These are phyloP conservation scores for Hirtodrosophila cameraria DNA, from an alignment of 2,888 invertebrate species.

Conservation along the genomic window DNA sequence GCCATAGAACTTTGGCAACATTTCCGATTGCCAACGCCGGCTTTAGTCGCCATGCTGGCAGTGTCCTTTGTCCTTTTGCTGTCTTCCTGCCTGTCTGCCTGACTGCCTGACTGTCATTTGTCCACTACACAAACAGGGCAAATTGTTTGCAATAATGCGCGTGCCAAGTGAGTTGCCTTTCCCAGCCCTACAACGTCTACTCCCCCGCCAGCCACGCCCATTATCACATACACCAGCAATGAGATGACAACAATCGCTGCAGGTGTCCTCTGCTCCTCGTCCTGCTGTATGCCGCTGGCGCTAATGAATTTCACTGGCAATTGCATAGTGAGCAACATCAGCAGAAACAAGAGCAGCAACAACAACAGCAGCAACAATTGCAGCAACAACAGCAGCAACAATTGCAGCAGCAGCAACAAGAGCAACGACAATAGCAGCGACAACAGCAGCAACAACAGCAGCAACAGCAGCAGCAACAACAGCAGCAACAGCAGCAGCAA, in stretches of 20 bases:
- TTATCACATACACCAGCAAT: constrained; percentile 32
- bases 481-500: constrained; percentile 19
- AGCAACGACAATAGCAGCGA: too few relatives aligned
- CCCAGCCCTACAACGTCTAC: too few relatives aligned
- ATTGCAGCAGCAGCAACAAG: constrained; percentile 46
- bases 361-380: neutral
- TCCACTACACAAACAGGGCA: constrained; percentile 73
- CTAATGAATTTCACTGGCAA: constrained; percentile 69
- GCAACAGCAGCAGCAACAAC: neutral
- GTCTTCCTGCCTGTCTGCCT: constrained; percentile 7
- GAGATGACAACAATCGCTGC: constrained; percentile 45
- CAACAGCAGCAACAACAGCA: constrained; percentile 5
- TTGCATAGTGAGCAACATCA: constrained; percentile 32
- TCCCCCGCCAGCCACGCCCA: constrained; percentile 24
- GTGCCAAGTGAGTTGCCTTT: constrained; percentile 55
- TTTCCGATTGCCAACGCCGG: constrained; percentile 70
- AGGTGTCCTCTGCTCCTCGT: constrained; percentile 34
- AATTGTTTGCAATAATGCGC: constrained; percentile 79
- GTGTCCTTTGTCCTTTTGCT: constrained; percentile 52
- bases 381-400: constrained; percentile 15
- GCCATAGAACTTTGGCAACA: constrained; percentile 76
- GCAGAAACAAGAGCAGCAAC: constrained; percentile 12
- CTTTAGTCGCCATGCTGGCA: constrained; percentile 37
- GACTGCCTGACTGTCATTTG: constrained; percentile 60
- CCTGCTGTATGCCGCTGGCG: constrained; percentile 22